Base-by-base conservation (phyloP, 2,888 invertebrate genomes). In the Athalia cordata region DNA sequence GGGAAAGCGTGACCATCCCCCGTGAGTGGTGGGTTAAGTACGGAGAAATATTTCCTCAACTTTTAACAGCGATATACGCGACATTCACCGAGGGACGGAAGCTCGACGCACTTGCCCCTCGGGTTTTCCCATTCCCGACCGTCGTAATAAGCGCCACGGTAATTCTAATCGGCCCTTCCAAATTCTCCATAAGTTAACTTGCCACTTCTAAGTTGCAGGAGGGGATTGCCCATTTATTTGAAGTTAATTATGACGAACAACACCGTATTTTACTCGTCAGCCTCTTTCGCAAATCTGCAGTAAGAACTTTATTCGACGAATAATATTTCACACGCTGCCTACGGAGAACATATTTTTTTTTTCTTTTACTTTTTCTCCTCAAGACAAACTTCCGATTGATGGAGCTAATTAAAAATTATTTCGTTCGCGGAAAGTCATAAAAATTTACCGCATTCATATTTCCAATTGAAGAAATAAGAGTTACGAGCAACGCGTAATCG, bases 381-480 rank as follows among this genome's bases (percentile, higher is more conserved):
- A 29, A 29, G 29, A 29, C 29, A 29, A 29, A 29, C 29, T 29
- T 29, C 29, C 29, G 29, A 49, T 5, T 5, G 68, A 68, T 9
- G 55, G 29, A 29, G 52, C 29, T 55, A 72, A 72, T 57, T 11
- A 57, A 47, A 52, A 59, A 72, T 59, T 43, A 29, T 29, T 59
- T 72, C 72, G 47, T 47, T 59, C 43, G 13, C 11, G 47, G 52
- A 72, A 59, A 75, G 50, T 62, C 49, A 62, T 75, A 49, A 75
- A 75, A 75, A 62, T 75, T 62, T 57, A 64, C 75, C 75, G 50
- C 62, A 64, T 45, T 75, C 75, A 64, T 61, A 75, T 75, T 75
- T 62, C 62, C 75, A 64, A 75, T 64, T 62, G 64, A 64, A 75
- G 62, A 9, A 47, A 47, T 59, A 59, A 59, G 72, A 72, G 72